Evolutionary conservation across 2,888 invertebrate species (phyloP).

Genomic region (Trachelus iudaicus): DNA sequence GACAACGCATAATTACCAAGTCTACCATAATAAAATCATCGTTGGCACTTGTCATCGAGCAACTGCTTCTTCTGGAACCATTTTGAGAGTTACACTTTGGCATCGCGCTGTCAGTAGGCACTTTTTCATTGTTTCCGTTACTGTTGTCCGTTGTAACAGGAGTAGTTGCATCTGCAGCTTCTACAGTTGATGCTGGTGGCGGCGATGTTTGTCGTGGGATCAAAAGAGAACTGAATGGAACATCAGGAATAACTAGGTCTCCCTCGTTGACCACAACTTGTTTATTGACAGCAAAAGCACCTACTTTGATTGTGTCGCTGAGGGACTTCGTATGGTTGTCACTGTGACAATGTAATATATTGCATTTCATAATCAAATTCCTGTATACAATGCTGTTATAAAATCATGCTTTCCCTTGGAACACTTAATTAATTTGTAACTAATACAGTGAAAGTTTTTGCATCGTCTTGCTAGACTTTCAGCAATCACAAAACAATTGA

Average conservation of each 20-base stretch:
- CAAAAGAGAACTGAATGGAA: conserved; percentile 74
- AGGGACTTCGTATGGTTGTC: conserved; percentile 78
- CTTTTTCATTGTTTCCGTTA: conserved; percentile 58
- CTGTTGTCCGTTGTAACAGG: conserved; percentile 47
- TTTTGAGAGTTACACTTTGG: conserved; percentile 61
- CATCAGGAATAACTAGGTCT: conserved; percentile 70
- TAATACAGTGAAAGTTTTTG: not conserved
- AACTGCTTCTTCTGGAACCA: conserved; percentile 65
- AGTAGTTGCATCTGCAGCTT: conserved; percentile 37
- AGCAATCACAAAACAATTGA: no score
- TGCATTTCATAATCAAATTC: no score
- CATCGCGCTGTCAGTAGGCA: conserved; percentile 55
- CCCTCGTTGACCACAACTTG: conserved; percentile 70
- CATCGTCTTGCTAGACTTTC: no score
- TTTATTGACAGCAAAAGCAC: conserved; percentile 80
- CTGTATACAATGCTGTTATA: not conserved
- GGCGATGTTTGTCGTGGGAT: conserved; percentile 61
- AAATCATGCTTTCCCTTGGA: not conserved
- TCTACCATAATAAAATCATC: conserved; percentile 80
- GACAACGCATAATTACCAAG: conserved; percentile 70
- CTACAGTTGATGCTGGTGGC: conserved; percentile 43
- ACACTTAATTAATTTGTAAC: not conserved
- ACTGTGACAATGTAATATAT: conserved; percentile 46
- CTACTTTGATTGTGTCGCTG: conserved; percentile 79
- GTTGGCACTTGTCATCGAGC: conserved; percentile 68